These are phyloP conservation scores for Rhinolophus sinicus DNA, from an alignment of 2,113 vertebrate species.

Conservation along the genomic window DNA sequence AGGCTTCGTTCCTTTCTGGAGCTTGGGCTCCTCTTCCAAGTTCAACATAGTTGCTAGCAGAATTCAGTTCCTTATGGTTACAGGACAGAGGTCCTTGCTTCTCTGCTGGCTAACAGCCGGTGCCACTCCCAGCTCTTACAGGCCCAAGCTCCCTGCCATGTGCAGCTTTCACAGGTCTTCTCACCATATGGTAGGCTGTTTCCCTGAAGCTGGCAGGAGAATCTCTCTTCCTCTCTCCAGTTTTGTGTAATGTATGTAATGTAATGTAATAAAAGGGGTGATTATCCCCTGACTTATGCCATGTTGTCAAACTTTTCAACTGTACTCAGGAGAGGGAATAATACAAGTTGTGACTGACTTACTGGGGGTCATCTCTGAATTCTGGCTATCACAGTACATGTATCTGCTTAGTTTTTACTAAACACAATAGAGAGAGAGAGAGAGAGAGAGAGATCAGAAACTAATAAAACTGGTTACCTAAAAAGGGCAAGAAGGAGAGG, in stretches of 20 bases:
- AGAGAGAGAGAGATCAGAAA: neutral
- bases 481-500: neutral
- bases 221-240: neutral
- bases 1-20: neutral
- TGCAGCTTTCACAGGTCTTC: neutral
- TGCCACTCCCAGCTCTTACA: neutral
- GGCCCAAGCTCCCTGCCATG: accelerated
- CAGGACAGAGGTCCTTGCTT: too few species aligned
- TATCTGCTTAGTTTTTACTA: neutral
- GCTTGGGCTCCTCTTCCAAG: too few species aligned
- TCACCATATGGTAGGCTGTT: accelerated
- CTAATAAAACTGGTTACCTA: neutral
- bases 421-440: neutral
- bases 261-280: neutral
- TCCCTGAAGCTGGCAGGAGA: neutral
- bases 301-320: neutral
- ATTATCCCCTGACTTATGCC: accelerated
- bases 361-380: neutral
- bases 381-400: neutral
- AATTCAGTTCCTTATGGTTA: neutral
- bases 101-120: neutral
- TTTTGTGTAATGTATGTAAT: neutral
- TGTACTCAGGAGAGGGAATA: neutral
- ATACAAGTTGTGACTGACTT: neutral
- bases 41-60: neutral